phyloP scores from a whole-genome alignment of 2,113 vertebrate species.

The Alethe diademata region DNA sequence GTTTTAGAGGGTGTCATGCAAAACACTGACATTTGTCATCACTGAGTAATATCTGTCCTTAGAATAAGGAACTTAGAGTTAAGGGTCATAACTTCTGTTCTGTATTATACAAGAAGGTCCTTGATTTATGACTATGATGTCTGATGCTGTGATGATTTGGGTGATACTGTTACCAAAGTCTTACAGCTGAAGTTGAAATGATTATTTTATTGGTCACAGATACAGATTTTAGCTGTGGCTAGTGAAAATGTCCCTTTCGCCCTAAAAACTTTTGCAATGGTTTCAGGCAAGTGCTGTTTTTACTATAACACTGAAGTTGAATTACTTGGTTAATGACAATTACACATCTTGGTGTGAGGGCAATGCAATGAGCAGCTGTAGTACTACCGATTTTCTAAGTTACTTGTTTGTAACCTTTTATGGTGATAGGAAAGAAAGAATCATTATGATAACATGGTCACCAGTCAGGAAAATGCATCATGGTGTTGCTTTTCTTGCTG shows the following conservation, averaged over 20 bases:
- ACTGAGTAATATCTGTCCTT: not conserved
- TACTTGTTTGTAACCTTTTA: not conserved
- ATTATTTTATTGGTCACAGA: not conserved
- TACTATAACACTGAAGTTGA: not conserved
- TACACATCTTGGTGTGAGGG: not conserved
- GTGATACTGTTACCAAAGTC: not conserved
- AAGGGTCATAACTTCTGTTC: not conserved
- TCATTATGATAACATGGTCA: not conserved
- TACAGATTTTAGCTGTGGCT: not conserved
- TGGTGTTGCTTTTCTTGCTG: not conserved
- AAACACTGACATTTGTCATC: not conserved
- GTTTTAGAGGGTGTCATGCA: not conserved
- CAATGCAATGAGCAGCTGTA: not conserved
- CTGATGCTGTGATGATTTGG: not conserved
- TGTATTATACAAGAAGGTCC: not conserved
- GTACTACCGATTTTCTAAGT: not conserved
- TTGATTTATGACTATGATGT: not conserved
- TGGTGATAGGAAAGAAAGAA: not conserved
- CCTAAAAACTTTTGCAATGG: not conserved
- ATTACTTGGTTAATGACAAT: not conserved
- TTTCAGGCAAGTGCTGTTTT: not conserved
- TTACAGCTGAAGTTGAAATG: not conserved
- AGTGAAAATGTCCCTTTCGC: not conserved
- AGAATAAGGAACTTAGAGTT: not conserved
- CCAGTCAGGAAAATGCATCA: not conserved